Base-by-base conservation (phyloP, 1,140 invertebrate genomes). In the Aphelenchoides avenae region DNA sequence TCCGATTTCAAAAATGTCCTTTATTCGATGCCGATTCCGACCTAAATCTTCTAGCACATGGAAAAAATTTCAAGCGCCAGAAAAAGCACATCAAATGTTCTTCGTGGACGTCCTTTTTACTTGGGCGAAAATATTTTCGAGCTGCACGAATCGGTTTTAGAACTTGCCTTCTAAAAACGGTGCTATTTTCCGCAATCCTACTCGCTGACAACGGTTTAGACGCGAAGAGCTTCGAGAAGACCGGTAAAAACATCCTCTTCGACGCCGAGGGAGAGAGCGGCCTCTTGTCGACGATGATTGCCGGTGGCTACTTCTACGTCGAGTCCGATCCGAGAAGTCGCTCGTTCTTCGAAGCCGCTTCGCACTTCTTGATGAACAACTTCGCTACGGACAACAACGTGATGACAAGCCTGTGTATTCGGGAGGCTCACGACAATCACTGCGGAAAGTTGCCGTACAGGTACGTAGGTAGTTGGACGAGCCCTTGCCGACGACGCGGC, bases 361-460 rank as follows among this genome's bases (percentile, higher is more conserved):
- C 47, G 9, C 50, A 55, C 5, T 61, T 46, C 26, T 33, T 66
- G 24, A 41, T 66, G 15, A 31, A 70, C 20, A 43, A 66, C 31
- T 66, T 71, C 36, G 48, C 52, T n/a, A 66, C 64, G 29, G 64
- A 66, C 30, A 66, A 66, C 33, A 66, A 66, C 39, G 22, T 66
- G 15, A 66, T 66, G 64, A 49, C 63, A 15, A 30, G 65, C 9
- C 50, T 56, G 44, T 66, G 64, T 48, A 13, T 44, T 47, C 52
- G 39, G 13, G 27, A 40, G 5, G 13, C 31, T 22, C 46, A 30
- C 43, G 64, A 57, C 3, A 30, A 27, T 43, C 24, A 42, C 29
- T 66, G 64, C 52, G 65, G 31, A 9, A 41, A 30, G 5, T 54
- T 66, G n/a, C 42, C 66, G 9, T 66, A 66, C 33, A 66, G 54